Evolutionary conservation across 2,113 vertebrate genomes (phyloP), one percentile per base, ranked within the genome.

Genomic region (Entomyzon cyanotis): DNA sequence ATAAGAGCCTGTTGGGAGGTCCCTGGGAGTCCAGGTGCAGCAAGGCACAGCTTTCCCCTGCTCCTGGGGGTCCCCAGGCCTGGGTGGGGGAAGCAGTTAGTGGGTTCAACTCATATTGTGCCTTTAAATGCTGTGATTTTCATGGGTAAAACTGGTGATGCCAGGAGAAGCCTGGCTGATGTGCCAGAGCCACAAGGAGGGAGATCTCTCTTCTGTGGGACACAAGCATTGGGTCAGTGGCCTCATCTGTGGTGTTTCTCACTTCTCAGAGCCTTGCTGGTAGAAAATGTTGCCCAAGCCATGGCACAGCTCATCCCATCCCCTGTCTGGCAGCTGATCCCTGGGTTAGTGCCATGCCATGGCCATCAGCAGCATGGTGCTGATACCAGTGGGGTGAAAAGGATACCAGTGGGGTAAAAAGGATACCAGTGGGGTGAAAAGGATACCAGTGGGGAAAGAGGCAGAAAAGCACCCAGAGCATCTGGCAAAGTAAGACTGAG

Each of bases 241-340:
- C 58, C 53, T 91, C 42, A 21, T 5, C 58, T 2, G 2, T 19
- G 42, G 17, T 30, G n/a, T 14, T 58, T 12, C 58, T 73, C 12
- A 2, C 64, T 73, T 53, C 69, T 67, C 46, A 23, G 68, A 15
- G 2, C 31, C 39, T 2, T 19, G 27, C 39, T 91, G 79, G 47
- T 5, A 10, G 59, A 30, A 68, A 31, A 24, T 12, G 18, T 2
- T 82, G 64, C 82, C 74, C 44, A 50, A 89, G 20, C 64, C 13
- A 12, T 0, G 5, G 62, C 73, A 27, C 0, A 0, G 17, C 19
- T 22, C 12, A 22, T 18, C 49, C 58, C 49, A 28, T 15, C 15
- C 35, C 33, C 31, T 10, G 1, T 11, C 18, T 39, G 70, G 41
- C 55, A 30, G 46, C 37, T 3, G 3, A 55, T 55, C 46, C 65